phyloP scores from a whole-genome alignment of 2,113 vertebrate species.

The Paradoxurus hermaphroditus region DNA sequence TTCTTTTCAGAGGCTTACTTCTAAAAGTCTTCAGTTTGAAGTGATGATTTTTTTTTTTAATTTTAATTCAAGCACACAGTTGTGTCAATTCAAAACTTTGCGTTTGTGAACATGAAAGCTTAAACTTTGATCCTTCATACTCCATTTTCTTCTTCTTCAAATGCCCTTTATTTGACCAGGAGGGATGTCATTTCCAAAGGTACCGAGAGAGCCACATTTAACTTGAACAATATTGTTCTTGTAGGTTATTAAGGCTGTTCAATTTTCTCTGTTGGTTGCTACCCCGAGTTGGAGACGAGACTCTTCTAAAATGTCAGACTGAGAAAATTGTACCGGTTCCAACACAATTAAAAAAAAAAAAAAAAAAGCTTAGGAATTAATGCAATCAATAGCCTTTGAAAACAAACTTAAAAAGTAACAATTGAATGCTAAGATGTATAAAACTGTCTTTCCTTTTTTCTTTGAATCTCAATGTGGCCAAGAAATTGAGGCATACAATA shows the following conservation, averaged over 20 bases:
- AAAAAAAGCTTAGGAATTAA: constrained; percentile 45
- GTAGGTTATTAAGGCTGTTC: constrained; percentile 50
- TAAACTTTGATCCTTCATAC: neutral
- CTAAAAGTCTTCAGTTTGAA: constrained; percentile 21
- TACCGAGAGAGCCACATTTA: constrained; percentile 24
- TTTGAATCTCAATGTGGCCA: neutral
- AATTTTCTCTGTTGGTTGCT: constrained; percentile 57
- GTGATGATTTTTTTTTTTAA: neutral
- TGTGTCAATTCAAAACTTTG: neutral
- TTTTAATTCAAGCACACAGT: neutral
- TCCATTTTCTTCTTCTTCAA: constrained; percentile 27
- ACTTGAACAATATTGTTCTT: constrained; percentile 55
- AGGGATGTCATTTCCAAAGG: constrained; percentile 59
- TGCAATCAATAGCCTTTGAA: constrained; percentile 46
- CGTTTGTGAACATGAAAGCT: neutral
- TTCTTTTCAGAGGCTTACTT: constrained; percentile 2
- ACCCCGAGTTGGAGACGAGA: constrained; percentile 25
- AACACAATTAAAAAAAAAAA: neutral
- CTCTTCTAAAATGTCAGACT: constrained; percentile 62
- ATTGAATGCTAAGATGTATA: neutral
- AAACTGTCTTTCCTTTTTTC: neutral
- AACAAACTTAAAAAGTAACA: constrained; percentile 40
- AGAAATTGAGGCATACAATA: neutral
- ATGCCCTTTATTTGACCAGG: constrained; percentile 37
- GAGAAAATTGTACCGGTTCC: constrained; percentile 19